Evolutionary conservation across 1,140 invertebrate genomes (phyloP).

Genomic region (Drosophila quadrilineata): DNA sequence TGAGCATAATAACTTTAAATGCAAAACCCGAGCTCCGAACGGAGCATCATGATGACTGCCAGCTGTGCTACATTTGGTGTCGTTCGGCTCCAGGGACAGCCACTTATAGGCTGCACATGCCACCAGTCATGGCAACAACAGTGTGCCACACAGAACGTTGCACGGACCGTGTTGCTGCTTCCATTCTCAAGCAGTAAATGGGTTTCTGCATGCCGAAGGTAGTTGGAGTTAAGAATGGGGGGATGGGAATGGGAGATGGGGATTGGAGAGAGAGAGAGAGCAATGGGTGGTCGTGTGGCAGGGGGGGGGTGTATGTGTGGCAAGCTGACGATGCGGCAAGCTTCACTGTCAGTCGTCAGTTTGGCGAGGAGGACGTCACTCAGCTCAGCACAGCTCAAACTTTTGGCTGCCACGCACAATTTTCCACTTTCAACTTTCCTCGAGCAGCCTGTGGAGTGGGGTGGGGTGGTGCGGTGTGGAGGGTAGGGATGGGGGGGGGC

Average conservation of each 20-base stretch:
- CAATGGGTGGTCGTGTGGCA: neutral
- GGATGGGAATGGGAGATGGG: neutral
- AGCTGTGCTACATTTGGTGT: conserved; percentile 60
- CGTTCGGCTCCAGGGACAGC: conserved; percentile 15
- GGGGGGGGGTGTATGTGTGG: conserved; percentile 24
- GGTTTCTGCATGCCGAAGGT: conserved; percentile 40
- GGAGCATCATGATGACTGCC: conserved; percentile 51
- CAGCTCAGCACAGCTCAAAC: conserved; percentile 42
- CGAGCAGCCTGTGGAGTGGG: neutral
- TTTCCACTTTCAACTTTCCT: conserved; percentile 75
- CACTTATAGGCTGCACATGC: conserved; percentile 59
- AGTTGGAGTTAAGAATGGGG: conserved; percentile 38
- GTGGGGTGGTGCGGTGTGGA: too few relatives aligned
- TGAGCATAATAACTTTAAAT: conserved; percentile 66
- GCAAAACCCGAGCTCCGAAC: conserved; percentile 63
- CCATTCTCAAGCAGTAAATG: conserved; percentile 65
- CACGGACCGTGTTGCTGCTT: conserved; percentile 61
- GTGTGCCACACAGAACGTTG: conserved; percentile 29
- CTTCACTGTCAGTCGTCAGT: conserved; percentile 26
- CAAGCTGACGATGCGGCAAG: neutral
- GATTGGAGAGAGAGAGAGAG: neutral
- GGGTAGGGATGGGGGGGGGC: neutral
- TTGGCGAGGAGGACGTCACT: conserved; percentile 43
- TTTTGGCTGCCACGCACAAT: conserved; percentile 77
- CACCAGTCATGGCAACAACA: too few relatives aligned